Evolutionary conservation across 2,113 vertebrate species (phyloP), one percentile per base, ranked within the genome.

Genomic region (Apodemus speciosus): DNA sequence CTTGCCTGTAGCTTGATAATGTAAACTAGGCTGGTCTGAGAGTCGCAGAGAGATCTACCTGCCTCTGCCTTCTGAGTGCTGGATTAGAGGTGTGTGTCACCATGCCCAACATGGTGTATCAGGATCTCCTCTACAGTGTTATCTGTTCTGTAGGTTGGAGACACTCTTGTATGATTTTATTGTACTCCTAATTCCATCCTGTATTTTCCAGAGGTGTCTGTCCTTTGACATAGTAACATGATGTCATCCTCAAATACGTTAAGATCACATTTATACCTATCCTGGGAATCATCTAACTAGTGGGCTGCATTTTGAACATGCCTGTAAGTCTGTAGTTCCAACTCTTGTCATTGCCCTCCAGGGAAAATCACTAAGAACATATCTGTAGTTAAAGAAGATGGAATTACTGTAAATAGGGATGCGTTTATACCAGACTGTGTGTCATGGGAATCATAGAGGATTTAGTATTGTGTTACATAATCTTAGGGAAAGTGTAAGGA

Each of bases 391-490:
- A 77, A 85, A 85, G 6, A 80, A 88, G 49, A 20, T 90, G 69
- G 40, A 75, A 87, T 62, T 35, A 81, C 76, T 92, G 4, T 85
- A 85, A 85, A 73, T 30, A 86, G 51, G 27, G 27, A 46, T 72
- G 62, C 64, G 83, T 51, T 23, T 91, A 25, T 95, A 88, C 11
- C 53, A 43, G 46, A 87, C 62, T 96, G 2, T 83, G 15, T 35
- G 0, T 58, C 25, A 53, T 77, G 62, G n/a, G n/a, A 93, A 46
- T 72, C 10, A 43, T 68, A 4, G 3, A 77, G 40, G 40, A 86
- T 92, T 92, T 95, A 58, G 38, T 14, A 62, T 90, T 83, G 3
- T 53, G 21, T 84, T 77, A 69, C 89, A 64, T 89, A n/a, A 91
- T 83, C 60, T 93, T 53, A 64, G 69, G 64, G n/a, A 89, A 49